These are phyloP conservation scores for Sus cebifrons DNA, from an alignment of 2,797 vertebrate genomes.

Conservation along the genomic window DNA sequence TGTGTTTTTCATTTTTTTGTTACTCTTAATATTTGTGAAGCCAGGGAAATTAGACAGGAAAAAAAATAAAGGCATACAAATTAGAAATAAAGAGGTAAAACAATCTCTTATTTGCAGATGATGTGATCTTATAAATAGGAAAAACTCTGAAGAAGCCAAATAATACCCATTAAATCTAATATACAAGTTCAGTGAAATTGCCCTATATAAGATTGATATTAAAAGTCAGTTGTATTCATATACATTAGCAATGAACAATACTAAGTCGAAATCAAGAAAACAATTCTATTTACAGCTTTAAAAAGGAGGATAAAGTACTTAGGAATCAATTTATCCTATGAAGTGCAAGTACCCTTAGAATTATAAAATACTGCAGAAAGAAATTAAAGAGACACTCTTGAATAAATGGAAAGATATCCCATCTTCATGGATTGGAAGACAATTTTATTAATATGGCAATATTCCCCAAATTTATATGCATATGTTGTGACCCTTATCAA, in stretches of 20 bases:
- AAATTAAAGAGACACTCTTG: background rate
- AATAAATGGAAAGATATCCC: background rate
- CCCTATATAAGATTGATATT: background rate
- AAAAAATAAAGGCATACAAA: background rate
- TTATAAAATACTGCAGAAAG: conserved; percentile 4
- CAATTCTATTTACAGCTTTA: background rate
- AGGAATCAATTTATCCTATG: conserved; percentile 5
- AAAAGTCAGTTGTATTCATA: background rate
- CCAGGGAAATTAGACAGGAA: background rate
- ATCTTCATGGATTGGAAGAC: background rate
- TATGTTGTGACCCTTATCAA: background rate
- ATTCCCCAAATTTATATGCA: background rate
- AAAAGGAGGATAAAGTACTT: conserved; percentile 48
- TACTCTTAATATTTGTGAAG: background rate
- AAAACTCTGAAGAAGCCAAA: background rate
- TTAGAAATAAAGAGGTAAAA: conserved; percentile 14
- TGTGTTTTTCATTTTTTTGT: background rate
- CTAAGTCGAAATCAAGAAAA: conserved; percentile 31
- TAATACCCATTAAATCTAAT: background rate
- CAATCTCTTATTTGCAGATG: background rate
- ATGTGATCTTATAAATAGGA: conserved; percentile 1
- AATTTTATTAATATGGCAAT: background rate
- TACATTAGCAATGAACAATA: background rate
- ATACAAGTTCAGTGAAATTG: background rate
- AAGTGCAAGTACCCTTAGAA: background rate